These are phyloP conservation scores for Varanus komodoensis DNA, from an alignment of 2,113 vertebrate genomes.

Conservation along the genomic window DNA sequence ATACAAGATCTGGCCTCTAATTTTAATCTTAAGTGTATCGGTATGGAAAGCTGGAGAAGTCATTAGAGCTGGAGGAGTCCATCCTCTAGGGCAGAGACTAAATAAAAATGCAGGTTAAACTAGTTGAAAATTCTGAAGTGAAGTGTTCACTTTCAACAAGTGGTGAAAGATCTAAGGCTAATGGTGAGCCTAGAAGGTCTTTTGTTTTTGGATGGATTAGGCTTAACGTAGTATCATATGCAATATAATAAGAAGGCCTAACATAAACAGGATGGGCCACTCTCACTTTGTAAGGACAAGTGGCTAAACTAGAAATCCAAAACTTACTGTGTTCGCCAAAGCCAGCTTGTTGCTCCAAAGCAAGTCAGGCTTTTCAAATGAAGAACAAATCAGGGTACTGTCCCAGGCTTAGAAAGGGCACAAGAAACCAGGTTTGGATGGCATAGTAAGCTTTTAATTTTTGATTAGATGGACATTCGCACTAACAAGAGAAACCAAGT, in stretches of 20 bases:
- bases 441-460: not conserved
- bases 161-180: not conserved
- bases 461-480: not conserved
- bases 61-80: not conserved
- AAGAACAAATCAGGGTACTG: not conserved
- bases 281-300: not conserved
- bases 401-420: not conserved
- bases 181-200: no score
- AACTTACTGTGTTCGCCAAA: not conserved
- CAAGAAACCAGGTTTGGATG: not conserved
- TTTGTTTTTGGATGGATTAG: no score
- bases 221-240: no score
- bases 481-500: no score
- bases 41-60: not conserved
- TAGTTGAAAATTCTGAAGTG: not conserved
- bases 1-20: not conserved
- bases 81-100: not conserved
- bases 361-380: not conserved
- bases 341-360: not conserved
- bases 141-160: not conserved
- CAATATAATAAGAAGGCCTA: no score
- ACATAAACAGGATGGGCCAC: not conserved
- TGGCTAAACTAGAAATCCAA: not conserved
- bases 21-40: not conserved
- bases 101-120: not conserved